These are phyloP conservation scores for Karalla daura DNA, from an alignment of 2,797 vertebrate genomes.

Conservation along the genomic window DNA sequence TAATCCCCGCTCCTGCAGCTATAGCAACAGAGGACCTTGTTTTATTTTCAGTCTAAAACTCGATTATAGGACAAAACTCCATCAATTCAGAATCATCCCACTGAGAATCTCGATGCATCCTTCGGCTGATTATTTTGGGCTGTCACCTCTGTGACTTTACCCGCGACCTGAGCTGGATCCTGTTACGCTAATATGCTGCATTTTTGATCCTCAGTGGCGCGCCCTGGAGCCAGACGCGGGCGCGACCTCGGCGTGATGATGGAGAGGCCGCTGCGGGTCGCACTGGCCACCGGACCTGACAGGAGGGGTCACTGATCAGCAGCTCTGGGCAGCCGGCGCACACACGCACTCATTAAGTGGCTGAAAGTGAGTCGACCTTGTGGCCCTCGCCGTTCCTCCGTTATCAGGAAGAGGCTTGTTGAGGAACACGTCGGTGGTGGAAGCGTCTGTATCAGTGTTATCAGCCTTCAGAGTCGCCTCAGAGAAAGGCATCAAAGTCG, in stretches of 20 bases:
- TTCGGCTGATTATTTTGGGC: no score
- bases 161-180: no score
- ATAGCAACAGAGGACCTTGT: no score
- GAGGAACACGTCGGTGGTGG: constrained; percentile 64
- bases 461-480: constrained; percentile 65
- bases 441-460: constrained; percentile 66
- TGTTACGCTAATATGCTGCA: no score
- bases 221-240: no score
- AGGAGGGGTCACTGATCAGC: constrained; percentile 50
- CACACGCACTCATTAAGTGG: constrained; percentile 39
- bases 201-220: no score
- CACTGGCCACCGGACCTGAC: constrained; percentile 45
- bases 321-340: constrained; percentile 26
- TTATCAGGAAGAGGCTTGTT: constrained; percentile 57
- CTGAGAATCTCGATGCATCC: no score
- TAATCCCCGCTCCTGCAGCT: no score
- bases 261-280: constrained; percentile 18
- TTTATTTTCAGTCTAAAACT: no score
- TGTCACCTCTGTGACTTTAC: no score
- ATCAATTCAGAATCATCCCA: no score
- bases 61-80: no score
- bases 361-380: constrained; percentile 36
- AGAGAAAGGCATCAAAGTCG: constrained; percentile 65
- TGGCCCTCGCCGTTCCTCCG: constrained; percentile 24
- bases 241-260: constrained; percentile 19